Percentiles rank a stretch among this genome's conserved stretches.
Conservation (phyloP, 2,113 vertebrate species). For the Fulica atra region DNA sequence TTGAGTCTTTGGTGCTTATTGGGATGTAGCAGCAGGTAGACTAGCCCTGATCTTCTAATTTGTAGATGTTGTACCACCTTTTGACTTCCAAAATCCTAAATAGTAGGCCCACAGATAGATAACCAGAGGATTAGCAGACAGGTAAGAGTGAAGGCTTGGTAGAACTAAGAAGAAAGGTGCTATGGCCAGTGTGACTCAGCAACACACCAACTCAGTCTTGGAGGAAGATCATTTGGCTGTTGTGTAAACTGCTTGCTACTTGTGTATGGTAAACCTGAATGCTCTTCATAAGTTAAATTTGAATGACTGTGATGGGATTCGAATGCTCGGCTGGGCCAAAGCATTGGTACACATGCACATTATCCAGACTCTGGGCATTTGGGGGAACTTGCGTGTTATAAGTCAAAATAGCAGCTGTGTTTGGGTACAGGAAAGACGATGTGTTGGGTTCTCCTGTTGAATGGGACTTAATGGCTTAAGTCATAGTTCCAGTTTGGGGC, state of each 20-base stretch:
- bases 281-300: background rate
- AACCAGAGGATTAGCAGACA: background rate
- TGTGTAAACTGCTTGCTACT: background rate
- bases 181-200: background rate
- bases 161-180: background rate
- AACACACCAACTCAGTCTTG: fast-evolving
- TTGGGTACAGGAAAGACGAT: background rate
- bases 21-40: background rate
- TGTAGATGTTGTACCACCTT: background rate
- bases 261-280: background rate
- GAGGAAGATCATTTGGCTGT: background rate
- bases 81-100: background rate
- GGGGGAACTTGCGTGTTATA: background rate
- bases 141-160: background rate
- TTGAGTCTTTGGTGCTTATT: background rate
- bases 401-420: background rate
- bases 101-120: background rate
- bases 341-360: fast-evolving
- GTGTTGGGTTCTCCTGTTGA: background rate
- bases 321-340: background rate
- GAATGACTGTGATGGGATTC: background rate
- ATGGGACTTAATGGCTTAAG: background rate
- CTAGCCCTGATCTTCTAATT: background rate
- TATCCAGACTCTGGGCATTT: background rate
- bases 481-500: background rate